Conservation (phyloP, 92 coral and sea anemone species). For the Phymanthus crucifer region DNA sequence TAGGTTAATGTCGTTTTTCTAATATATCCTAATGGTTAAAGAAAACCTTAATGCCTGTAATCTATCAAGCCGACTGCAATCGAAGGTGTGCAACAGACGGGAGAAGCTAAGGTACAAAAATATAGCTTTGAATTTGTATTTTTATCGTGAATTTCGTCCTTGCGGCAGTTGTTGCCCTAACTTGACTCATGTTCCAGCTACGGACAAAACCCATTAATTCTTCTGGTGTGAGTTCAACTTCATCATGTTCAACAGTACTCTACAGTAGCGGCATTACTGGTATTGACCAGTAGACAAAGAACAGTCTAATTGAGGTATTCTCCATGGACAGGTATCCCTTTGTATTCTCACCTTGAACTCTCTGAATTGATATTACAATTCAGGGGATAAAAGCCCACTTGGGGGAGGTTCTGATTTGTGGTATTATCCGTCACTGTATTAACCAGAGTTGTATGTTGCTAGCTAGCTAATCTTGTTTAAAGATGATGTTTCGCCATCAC, state of each 20-base stretch:
- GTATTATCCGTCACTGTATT: no score
- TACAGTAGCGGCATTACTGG: conserved; percentile 3
- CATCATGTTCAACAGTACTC: conserved; percentile 17
- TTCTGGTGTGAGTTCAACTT: conserved; percentile 20
- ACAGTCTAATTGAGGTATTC: conserved; percentile 21
- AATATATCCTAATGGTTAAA: conserved; percentile 2
- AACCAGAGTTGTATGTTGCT: no score
- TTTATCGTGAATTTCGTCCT: conserved; percentile 26
- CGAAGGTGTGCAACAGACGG: conserved; percentile 21
- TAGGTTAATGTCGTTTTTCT: background rate
- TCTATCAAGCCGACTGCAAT: conserved; percentile 25
- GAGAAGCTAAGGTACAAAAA: conserved; percentile 31
- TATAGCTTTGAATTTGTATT: background rate
- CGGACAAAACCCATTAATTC: background rate
- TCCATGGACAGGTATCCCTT: conserved; percentile 36
- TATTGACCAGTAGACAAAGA: conserved; percentile 26
- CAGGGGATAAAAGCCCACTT: background rate
- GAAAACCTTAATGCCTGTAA: conserved; percentile 3
- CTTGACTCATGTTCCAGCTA: conserved; percentile 38
- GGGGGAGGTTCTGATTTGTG: no score
- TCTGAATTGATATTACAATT: conserved; percentile 10
- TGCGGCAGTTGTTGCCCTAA: conserved; percentile 32
- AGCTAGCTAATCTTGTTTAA: no score
- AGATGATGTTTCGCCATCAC: no score
- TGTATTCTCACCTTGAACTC: conserved; percentile 3